These are phyloP conservation scores for Sebastes diploproa DNA, from an alignment of 2,797 vertebrate species.

Conservation along the genomic window DNA sequence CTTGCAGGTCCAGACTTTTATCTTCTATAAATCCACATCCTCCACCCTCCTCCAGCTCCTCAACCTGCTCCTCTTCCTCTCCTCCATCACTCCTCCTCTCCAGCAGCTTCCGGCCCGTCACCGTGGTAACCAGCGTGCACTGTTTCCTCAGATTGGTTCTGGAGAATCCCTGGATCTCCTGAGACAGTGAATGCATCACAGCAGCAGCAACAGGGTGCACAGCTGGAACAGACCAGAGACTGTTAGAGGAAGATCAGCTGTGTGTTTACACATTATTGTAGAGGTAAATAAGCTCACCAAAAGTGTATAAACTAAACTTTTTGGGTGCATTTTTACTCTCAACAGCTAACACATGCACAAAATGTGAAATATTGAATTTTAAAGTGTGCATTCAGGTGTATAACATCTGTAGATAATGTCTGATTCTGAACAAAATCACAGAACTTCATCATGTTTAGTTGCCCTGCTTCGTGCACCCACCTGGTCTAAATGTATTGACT, in stretches of 20 bases:
- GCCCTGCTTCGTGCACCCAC: constrained; percentile 16
- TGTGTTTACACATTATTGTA: background rate
- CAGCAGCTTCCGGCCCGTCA: constrained; percentile 85
- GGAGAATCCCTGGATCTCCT: constrained; percentile 91
- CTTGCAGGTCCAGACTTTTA: constrained; percentile 87
- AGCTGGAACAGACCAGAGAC: background rate
- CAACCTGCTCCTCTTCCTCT: constrained; percentile 76
- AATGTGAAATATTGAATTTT: background rate
- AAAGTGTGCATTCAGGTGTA: background rate
- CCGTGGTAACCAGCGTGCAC: constrained; percentile 89
- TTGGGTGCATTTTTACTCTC: background rate
- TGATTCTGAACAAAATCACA: background rate
- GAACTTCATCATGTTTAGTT: background rate
- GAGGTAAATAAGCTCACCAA: background rate
- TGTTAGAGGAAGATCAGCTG: background rate
- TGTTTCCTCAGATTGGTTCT: constrained; percentile 87
- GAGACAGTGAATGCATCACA: constrained; percentile 88
- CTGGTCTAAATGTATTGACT: background rate
- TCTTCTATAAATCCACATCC: constrained; percentile 89
- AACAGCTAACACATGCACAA: background rate
- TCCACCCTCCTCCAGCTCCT: constrained; percentile 74
- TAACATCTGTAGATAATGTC: background rate
- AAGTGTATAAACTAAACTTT: background rate
- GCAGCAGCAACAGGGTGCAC: background rate
- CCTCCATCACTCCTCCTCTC: constrained; percentile 87